Evolutionary conservation across 1,140 invertebrate genomes (phyloP), one percentile per base, ranked within the genome.

Genomic region (Arion vulgaris): DNA sequence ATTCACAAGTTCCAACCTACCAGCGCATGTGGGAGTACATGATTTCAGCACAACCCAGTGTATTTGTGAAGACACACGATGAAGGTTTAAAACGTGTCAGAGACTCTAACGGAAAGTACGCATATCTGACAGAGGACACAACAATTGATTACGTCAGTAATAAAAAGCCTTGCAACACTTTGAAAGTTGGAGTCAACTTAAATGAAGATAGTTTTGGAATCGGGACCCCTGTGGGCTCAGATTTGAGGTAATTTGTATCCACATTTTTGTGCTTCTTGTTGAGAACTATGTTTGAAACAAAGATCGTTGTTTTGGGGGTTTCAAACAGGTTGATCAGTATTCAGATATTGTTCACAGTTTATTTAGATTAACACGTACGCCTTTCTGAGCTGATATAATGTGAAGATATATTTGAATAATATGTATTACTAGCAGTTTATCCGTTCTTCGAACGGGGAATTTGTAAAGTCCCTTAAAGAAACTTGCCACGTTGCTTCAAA

Each of bases 21-120:
- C 95, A 95, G 89, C 95, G 96, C 90, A 99, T 99, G 98, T 98
- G 97, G 96, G 96, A 97, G 87, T 98, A 96, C 88, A 98, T 98
- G 97, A 85, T 79, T 1, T 85, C 88, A 13, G 84, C 85, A 0
- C 87, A 88, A 17, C 89, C 89, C 0, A 74, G 75, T 11, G 91
- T 90, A 5, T 91, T 91, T 79, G 90, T 89, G 0, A 84, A 88
- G 15, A 83, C 69, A 4, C 85, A 85, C 17, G 78, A 88, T 17
- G 90, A 91, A 49, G 91, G 91, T 23, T 87, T 92, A 38, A 82
- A 85, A n/a, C 73, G 87, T 34, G 91, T 92, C 15, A 84, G 87
- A 72, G 85, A 88, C 7, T 89, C 88, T 1, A 91, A 89, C 93
- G 97, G 95, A 73, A 98, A 98, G 91, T 99, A 98, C 92, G 98